phyloP scores from a whole-genome alignment of 2,888 invertebrate species.

The Trissoscelio sp. region DNA sequence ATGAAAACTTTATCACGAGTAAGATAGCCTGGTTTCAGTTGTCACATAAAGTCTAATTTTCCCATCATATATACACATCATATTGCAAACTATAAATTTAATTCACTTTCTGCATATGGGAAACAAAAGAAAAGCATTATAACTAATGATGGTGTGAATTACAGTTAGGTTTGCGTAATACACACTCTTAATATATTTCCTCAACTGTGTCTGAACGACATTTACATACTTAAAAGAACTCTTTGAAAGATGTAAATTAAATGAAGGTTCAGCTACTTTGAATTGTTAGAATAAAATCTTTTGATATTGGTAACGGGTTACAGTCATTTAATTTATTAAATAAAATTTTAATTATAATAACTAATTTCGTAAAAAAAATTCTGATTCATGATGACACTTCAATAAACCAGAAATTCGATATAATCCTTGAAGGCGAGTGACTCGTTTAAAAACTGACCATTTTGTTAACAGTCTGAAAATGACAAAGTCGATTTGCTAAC shows the following conservation, averaged over 20 bases:
- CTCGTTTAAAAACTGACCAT: background rate
- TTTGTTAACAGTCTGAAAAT: background rate
- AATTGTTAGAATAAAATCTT: too few relatives aligned
- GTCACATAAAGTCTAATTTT: slow-evolving; percentile 8
- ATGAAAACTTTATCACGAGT: background rate
- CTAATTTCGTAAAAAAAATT: background rate
- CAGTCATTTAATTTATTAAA: background rate
- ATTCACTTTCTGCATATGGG: slow-evolving; percentile 47
- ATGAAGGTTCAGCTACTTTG: too few relatives aligned
- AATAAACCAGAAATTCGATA: background rate
- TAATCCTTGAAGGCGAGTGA: background rate
- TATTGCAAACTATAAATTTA: slow-evolving; percentile 1
- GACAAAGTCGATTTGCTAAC: background rate
- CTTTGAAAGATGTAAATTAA: too few relatives aligned
- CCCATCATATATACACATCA: slow-evolving; percentile 4
- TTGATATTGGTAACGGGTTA: too few relatives aligned
- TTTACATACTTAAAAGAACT: slow-evolving; percentile 28
- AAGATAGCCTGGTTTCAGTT: background rate
- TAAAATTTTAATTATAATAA: background rate
- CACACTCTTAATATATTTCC: slow-evolving; percentile 18
- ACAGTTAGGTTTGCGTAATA: slow-evolving; percentile 43
- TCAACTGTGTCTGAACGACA: slow-evolving; percentile 17
- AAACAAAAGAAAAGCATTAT: slow-evolving; percentile 33
- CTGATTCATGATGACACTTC: background rate
- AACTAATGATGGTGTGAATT: slow-evolving; percentile 49